phyloP scores from a whole-genome alignment of 2,888 invertebrate genomes.

The Euzophera pinguis region DNA sequence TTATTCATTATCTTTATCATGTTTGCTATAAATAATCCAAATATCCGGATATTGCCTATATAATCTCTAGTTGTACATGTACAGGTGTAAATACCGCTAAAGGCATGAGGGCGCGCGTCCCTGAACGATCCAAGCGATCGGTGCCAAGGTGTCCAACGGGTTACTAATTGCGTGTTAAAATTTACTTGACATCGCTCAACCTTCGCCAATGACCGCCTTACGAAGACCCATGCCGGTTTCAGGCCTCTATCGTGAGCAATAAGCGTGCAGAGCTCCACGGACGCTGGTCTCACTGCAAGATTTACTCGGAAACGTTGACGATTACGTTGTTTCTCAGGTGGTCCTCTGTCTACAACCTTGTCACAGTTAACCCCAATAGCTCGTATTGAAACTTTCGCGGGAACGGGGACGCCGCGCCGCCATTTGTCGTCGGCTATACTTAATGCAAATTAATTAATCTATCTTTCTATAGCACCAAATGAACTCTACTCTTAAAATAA shows the following conservation, averaged over 20 bases:
- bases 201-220: conserved; percentile 49
- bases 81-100: conserved; percentile 23
- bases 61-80: conserved; percentile 16
- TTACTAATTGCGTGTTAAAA: conserved; percentile 76
- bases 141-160: conserved; percentile 68
- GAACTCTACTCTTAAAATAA: conserved; percentile 11
- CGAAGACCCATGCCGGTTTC: conserved; percentile 37
- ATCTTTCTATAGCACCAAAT: conserved; percentile 33
- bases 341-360: conserved; percentile 65
- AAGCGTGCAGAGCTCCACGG: conserved; percentile 33
- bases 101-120: conserved; percentile 38
- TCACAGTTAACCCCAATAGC: conserved; percentile 65
- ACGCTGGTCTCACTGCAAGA: conserved; percentile 38
- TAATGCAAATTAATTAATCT: conserved; percentile 56
- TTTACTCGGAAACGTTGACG: conserved; percentile 60
- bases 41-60: not conserved
- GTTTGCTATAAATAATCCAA: not conserved
- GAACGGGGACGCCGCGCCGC: conserved; percentile 56
- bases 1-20: not conserved
- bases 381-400: conserved; percentile 60
- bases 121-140: conserved; percentile 54
- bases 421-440: conserved; percentile 34
- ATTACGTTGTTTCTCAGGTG: conserved; percentile 64
- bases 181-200: conserved; percentile 73
- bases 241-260: conserved; percentile 33